Conservation (phyloP, 2,797 vertebrate species). For the Cichlasoma orientale region DNA sequence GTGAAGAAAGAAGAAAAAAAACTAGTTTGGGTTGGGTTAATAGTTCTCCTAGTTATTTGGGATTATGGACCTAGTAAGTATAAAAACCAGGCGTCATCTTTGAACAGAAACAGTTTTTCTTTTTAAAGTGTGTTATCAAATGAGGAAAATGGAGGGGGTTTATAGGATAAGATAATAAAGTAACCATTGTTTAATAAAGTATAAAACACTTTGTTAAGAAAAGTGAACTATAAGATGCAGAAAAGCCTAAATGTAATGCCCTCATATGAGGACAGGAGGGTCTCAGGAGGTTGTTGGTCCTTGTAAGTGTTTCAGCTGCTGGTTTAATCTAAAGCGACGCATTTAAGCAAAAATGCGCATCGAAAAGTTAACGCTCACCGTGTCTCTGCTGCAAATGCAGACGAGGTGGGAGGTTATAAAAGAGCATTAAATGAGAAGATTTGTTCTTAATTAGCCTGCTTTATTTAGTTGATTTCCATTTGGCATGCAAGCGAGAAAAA, state of each 20-base stretch:
- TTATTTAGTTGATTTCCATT: background rate
- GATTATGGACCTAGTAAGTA: too few species aligned
- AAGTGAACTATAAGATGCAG: background rate
- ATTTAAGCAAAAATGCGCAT: background rate
- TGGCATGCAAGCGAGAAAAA: too few species aligned
- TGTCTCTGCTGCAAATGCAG: background rate
- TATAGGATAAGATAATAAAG: background rate
- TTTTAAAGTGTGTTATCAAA: too few species aligned
- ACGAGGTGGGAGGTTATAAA: background rate
- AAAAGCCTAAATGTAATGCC: background rate
- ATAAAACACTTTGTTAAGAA: background rate
- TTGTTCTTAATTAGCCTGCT: background rate
- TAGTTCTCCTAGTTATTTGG: too few species aligned
- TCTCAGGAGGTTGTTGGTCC: too few species aligned
- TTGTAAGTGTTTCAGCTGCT: fast-evolving
- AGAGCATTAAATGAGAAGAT: background rate
- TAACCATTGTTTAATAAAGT: background rate
- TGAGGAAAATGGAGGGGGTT: background rate
- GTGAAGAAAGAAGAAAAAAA: too few species aligned
- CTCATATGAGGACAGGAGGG: too few species aligned
- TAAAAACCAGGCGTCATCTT: background rate
- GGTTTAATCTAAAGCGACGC: background rate
- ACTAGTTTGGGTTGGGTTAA: too few species aligned
- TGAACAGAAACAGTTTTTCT: background rate
- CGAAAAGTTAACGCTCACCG: background rate